Base-by-base conservation (phyloP, 1,140 invertebrate genomes). In the Chionoecetes opilio region DNA sequence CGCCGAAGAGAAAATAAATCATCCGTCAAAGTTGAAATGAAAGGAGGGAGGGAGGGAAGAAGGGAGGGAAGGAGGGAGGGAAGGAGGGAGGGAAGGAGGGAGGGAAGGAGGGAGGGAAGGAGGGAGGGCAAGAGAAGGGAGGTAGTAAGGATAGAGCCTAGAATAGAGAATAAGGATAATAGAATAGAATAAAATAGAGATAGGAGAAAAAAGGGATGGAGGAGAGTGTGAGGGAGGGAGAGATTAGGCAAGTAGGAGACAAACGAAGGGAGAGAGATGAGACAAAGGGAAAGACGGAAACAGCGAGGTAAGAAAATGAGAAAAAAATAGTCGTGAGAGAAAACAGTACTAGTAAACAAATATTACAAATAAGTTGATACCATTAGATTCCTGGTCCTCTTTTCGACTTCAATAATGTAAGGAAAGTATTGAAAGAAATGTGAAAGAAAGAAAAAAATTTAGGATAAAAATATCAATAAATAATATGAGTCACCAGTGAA, bases 401-500 rank as follows among this genome's bases (percentile, higher is more conserved):
- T 1, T 0, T 75, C 5, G 21, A 3, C 26, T 1, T 17, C 21
- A 2, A 9, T 2, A 6, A 8, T n/a, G 9, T 75, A 21, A n/a
- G 63, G 9, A 21, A 21, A n/a, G 26, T 53, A n/a, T 8, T n/a
- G 0, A 26, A 26, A 75, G 63, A 75, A 75, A 11, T 75, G 63
- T 75, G 8, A 75, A n/a, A 75, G 21, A 75, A 75, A n/a, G 21
- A 2, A n/a, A 0, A 2, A 26, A 11, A 75, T 17, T 14, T 1
- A 9, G 21, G 0, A 53, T 53, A 53, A 53, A 53, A 53, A 17
- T 1, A 53, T 2, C 0, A 53, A 53, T 14, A 14, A 17, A 11
- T 75, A n/a, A n/a, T 75, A 0, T 75, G 1, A 89, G 90, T 94
- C 90, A 94, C 93, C 90, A 89, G 63, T 90, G 38, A 21, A n/a